Base-by-base conservation (phyloP, 2,113 vertebrate genomes). In the Progne subis region DNA sequence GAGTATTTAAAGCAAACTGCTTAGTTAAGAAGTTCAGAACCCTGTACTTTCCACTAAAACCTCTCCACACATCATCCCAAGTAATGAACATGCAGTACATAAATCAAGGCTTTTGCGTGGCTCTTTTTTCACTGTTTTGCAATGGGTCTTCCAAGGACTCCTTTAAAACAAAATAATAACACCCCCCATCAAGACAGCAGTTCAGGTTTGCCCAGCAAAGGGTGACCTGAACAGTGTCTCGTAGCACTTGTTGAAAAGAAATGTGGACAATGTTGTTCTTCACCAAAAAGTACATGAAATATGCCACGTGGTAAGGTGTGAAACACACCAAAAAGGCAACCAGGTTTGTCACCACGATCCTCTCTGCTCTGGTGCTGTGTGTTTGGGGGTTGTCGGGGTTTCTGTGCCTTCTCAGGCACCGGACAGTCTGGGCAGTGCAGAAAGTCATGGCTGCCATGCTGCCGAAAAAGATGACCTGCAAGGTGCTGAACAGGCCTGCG, bases 111-210 rank as follows among this genome's bases (percentile, higher is more conserved):
- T 78, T 82, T 63, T 1, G 2, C 0, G 0, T 77, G 31, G 19
- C 31, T 76, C n/a, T 28, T 61, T 56, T 57, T 43, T 20, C 24
- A 9, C 5, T 61, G 15, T 37, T 92, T 46, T 41, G 34, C 25
- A 26, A 39, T 4, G 76, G 10, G 5, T 52, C 59, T 63, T 97
- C 94, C 82, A 97, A 92, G 76, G 96, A 98, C 70, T 98, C 98
- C 78, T 97, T 98, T 65, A 98, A 84, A 70, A 98, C 95, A 60
- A 97, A 98, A 43, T 98, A 98, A 52, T 98, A 98, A 60, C 97
- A 98, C 19, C 80, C 64, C 2, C 95, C 98, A 86, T 98, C 98
- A 5, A 98, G 96, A 29, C 97, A 94, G 85, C 98, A 98, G 95
- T 98, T 98, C n/a, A 98, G 50, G 39, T 97, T 98, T 72, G 97